These are phyloP conservation scores for Phaetusa simplex DNA, from an alignment of 2,113 vertebrate genomes.

Conservation along the genomic window DNA sequence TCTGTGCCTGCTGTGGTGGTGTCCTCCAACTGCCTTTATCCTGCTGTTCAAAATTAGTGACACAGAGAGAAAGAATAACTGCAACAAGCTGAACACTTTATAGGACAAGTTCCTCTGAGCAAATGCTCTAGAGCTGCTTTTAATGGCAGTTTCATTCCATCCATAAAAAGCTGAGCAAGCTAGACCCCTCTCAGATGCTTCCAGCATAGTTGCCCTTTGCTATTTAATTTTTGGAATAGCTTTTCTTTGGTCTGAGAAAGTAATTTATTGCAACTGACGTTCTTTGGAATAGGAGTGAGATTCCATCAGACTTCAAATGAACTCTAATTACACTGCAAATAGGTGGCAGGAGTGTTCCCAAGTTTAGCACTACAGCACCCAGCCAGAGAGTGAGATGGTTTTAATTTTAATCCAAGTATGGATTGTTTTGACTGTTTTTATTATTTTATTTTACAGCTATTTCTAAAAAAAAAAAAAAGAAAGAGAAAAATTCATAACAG, in stretches of 20 bases:
- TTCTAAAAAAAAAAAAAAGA: neutral
- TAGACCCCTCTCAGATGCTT: neutral
- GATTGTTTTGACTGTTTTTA: conserved; percentile 27
- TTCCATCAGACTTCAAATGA: conserved; percentile 38
- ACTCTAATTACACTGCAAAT: conserved; percentile 3
- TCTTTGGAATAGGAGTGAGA: neutral
- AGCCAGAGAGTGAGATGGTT: neutral
- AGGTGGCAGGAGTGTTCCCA: neutral
- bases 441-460: conserved; percentile 37
- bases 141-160: neutral
- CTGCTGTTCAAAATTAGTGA: conserved; percentile 38
- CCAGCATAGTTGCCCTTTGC: neutral
- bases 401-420: neutral
- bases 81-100: neutral
- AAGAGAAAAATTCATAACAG: neutral
- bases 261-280: neutral
- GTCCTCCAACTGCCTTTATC: conserved; percentile 17
- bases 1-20: conserved; percentile 5
- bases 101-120: neutral
- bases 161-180: conserved; percentile 18
- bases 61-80: conserved; percentile 40
- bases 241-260: conserved; percentile 9
- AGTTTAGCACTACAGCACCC: neutral
- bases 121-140: neutral
- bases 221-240: conserved; percentile 17